Base-by-base conservation (phyloP, 2,797 vertebrate species). In the Apodemus agrarius region DNA sequence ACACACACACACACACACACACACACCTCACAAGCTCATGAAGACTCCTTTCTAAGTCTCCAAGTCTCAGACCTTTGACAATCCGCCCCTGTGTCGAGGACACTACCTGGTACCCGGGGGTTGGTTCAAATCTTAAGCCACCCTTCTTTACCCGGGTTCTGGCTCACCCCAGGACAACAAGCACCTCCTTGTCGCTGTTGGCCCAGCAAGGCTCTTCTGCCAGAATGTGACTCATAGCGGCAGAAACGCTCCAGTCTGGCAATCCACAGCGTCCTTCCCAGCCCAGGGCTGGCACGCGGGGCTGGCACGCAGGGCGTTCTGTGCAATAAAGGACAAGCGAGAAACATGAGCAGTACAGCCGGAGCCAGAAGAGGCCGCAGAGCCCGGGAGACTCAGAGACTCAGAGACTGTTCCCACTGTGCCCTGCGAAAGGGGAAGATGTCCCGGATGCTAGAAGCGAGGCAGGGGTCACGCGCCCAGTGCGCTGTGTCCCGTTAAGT, bases 91-190 rank as follows among this genome's bases (percentile, higher is more conserved):
- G 4, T 6, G 21, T 67, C 78, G 72, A 74, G 29, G 82, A 86
- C 43, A 24, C 67, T 57, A 4, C 40, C 54, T 75, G 46, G 11
- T 31, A 14, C 19, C 2, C 3, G 1, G 2, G 26, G 13, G 63
- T 34, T 89, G 72, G 37, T 84, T 93, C 82, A 88, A 0, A 74
- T 79, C 65, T 91, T 78, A 89, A 90, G 67, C n/a, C n/a, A 17
- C 17, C 80, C 83, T 90, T 57, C 65, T 93, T 65, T 79, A 78
- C 63, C 63, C 14, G 82, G 6, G 22, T 89, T 94, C 82, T 85
- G 74, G 59, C 89, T 29, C 75, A 76, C 26, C n/a, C 46, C 29
- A 61, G 37, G 31, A 75, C 69, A 52, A 82, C 46, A 94, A 76
- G 74, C 22, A 57, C 14, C 87, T 91, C 46, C 46, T 78, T 81